Evolutionary conservation across 2,888 invertebrate genomes (phyloP).

Genomic region (Synanthedon andrenaeformis): DNA sequence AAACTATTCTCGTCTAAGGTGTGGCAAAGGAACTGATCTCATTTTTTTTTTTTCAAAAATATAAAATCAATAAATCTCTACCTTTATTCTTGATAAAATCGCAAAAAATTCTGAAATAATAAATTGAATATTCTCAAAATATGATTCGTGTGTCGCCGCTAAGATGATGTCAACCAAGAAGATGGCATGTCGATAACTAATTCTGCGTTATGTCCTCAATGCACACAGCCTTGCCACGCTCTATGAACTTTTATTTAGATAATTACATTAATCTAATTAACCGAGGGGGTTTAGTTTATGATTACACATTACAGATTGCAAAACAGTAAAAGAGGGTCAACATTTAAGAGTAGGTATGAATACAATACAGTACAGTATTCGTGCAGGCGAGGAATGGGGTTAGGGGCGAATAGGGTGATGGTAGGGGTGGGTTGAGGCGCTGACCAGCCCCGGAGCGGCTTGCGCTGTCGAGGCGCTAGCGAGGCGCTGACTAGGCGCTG

Average conservation of each 20-base stretch:
- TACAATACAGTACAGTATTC: constrained; percentile 56
- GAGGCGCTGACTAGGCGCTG: constrained; percentile 10
- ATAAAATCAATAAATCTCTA: constrained; percentile 42
- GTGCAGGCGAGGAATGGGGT: constrained; percentile 58
- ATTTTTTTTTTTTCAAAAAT: constrained; percentile 36
- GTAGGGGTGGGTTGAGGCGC: constrained; percentile 17
- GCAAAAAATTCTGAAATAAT: constrained; percentile 52
- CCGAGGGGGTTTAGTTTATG: constrained; percentile 65
- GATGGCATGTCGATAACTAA: constrained; percentile 61
- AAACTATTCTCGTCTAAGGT: constrained; percentile 64
- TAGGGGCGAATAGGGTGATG: constrained; percentile 27
- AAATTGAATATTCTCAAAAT: constrained; percentile 39
- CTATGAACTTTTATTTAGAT: constrained; percentile 58
- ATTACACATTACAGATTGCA: constrained; percentile 64
- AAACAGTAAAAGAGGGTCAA: constrained; percentile 62
- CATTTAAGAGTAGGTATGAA: constrained; percentile 54
- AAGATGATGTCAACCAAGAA: constrained; percentile 59
- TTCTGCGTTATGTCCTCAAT: constrained; percentile 71
- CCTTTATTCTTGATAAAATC: constrained; percentile 45
- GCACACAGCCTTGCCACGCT: constrained; percentile 81
- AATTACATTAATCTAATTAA: constrained; percentile 66
- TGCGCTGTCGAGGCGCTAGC: constrained; percentile 9
- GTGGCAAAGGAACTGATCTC: constrained; percentile 68
- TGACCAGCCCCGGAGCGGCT: constrained; percentile 30
- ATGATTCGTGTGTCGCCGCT: constrained; percentile 61